These are phyloP conservation scores for Brachionichthys hirsutus DNA, from an alignment of 2,113 vertebrate species.

Conservation along the genomic window DNA sequence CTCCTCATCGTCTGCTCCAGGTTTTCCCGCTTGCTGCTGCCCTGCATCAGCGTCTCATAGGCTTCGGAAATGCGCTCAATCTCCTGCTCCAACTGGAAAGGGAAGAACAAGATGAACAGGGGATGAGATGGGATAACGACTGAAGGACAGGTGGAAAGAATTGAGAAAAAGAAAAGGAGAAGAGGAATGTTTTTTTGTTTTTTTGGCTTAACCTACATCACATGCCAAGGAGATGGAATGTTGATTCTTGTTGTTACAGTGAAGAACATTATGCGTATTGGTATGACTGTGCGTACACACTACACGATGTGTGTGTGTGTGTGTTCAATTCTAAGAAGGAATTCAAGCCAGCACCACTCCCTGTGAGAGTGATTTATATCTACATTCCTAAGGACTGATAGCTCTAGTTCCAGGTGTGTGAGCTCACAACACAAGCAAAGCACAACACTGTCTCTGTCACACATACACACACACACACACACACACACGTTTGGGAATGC, in stretches of 20 bases:
- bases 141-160: constrained; percentile 14
- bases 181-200: no score
- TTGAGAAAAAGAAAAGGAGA: constrained; percentile 17
- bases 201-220: constrained; percentile 62
- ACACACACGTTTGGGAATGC: constrained; percentile 47
- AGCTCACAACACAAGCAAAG: constrained; percentile 34
- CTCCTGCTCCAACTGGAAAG: constrained; percentile 89
- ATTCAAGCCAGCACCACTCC: constrained; percentile 72
- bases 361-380: constrained; percentile 75
- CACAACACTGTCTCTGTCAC: background rate
- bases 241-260: constrained; percentile 51
- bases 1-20: constrained; percentile 94
- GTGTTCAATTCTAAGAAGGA: constrained; percentile 60
- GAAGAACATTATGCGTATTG: constrained; percentile 20
- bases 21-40: constrained; percentile 90
- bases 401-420: constrained; percentile 69
- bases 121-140: background rate
- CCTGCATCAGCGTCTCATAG: constrained; percentile 92
- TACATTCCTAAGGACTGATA: constrained; percentile 73
- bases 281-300: constrained; percentile 30
- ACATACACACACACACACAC: constrained; percentile 31
- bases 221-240: constrained; percentile 52
- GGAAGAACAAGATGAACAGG: constrained; percentile 1
- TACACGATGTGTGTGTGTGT: constrained; percentile 14
- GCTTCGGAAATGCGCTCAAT: constrained; percentile 95